Conservation (phyloP, 2,888 invertebrate species). For the Tiliacea citrago region DNA sequence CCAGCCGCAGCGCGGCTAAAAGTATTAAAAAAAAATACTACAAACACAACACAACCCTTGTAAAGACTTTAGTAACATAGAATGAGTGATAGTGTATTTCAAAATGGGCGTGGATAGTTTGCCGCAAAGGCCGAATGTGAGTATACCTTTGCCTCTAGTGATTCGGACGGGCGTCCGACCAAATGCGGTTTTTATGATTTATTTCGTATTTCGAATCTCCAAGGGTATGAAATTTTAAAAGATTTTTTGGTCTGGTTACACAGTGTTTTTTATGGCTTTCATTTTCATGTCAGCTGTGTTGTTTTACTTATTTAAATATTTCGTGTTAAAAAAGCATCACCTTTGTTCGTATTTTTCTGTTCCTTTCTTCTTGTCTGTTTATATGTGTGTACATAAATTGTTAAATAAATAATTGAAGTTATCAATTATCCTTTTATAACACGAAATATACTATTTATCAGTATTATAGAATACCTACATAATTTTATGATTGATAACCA, state of each 20-base stretch:
- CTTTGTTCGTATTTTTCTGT: too few relatives aligned
- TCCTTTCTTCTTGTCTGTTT: too few relatives aligned
- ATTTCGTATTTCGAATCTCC: slow-evolving; percentile 45
- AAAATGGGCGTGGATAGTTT: slow-evolving; percentile 85
- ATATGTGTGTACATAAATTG: too few relatives aligned
- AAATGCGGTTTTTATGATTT: slow-evolving; percentile 58
- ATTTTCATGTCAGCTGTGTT: not conserved
- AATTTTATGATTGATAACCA: not conserved
- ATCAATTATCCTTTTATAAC: too few relatives aligned
- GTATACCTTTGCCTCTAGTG: slow-evolving; percentile 64
- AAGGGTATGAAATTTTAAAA: slow-evolving; percentile 28
- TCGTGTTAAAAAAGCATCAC: not conserved
- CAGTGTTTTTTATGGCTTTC: not conserved
- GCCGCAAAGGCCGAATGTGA: slow-evolving; percentile 78
- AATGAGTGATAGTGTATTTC: slow-evolving; percentile 66
- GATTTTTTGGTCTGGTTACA: not conserved
- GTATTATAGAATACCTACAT: not conserved
- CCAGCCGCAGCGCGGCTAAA: slow-evolving; percentile 74
- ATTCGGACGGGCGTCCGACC: slow-evolving; percentile 40
- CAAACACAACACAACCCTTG: slow-evolving; percentile 58
- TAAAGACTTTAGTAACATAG: slow-evolving; percentile 70
- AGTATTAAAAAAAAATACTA: slow-evolving; percentile 54
- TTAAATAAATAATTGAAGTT: not conserved
- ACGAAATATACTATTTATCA: not conserved
- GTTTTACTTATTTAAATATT: not conserved